phyloP scores from a whole-genome alignment of 2,888 invertebrate genomes.

The Osedax frankpressi region DNA sequence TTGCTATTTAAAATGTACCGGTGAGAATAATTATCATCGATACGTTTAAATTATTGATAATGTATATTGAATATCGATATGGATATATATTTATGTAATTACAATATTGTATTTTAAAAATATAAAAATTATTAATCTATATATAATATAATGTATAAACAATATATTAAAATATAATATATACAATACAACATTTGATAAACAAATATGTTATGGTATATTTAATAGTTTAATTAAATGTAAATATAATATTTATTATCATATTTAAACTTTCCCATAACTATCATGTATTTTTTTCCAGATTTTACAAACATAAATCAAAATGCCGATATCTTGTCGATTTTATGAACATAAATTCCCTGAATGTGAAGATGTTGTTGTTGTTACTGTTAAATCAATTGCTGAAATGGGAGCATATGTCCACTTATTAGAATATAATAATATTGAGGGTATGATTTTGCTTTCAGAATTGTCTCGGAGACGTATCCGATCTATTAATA shows the following conservation, averaged over 20 bases:
- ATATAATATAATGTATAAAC: too few relatives aligned
- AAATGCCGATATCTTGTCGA: slow-evolving; percentile 40
- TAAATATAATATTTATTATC: background rate
- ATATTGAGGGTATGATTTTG: slow-evolving; percentile 95
- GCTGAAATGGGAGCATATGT: slow-evolving; percentile 99
- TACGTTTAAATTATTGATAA: too few relatives aligned
- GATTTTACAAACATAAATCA: slow-evolving; percentile 30
- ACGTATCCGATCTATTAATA: slow-evolving; percentile 97
- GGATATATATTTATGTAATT: too few relatives aligned
- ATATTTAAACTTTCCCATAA: background rate
- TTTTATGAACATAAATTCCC: slow-evolving; percentile 30
- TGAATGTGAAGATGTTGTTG: slow-evolving; percentile 84
- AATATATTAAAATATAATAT: too few relatives aligned
- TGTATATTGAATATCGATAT: too few relatives aligned
- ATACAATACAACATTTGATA: too few relatives aligned
- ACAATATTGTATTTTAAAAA: too few relatives aligned
- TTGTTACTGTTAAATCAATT: slow-evolving; percentile 92
- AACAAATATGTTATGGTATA: background rate
- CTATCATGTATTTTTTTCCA: slow-evolving; percentile 39
- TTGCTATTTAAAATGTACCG: too few relatives aligned
- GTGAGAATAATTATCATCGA: too few relatives aligned
- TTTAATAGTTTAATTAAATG: background rate
- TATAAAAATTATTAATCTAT: too few relatives aligned
- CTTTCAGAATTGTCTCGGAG: slow-evolving; percentile 91
- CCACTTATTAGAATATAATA: slow-evolving; percentile 89